Percentiles rank a stretch among this genome's conserved stretches.
These are phyloP conservation scores for Ciconia boyciana DNA, from an alignment of 2,113 vertebrate genomes.

Conservation along the genomic window DNA sequence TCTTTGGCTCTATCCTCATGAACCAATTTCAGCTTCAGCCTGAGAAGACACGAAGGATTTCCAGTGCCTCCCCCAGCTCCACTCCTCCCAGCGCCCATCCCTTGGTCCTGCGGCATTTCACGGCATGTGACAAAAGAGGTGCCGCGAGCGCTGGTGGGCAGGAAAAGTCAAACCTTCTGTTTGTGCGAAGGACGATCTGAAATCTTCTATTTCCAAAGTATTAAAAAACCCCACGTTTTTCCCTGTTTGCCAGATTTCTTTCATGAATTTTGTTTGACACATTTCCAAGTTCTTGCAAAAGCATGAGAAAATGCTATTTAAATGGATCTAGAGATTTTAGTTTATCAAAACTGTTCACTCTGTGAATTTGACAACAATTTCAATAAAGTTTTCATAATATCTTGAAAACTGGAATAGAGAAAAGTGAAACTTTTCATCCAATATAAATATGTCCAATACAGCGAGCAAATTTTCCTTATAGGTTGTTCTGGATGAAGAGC, in stretches of 20 bases:
- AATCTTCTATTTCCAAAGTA: background rate
- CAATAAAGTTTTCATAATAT: background rate
- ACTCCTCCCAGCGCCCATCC: background rate
- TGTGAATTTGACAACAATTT: background rate
- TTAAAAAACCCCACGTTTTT: background rate
- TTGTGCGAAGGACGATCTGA: background rate
- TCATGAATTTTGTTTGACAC: background rate
- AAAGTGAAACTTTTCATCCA: background rate
- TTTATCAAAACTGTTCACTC: background rate
- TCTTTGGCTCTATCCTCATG: background rate
- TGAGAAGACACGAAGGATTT: background rate
- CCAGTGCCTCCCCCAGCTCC: background rate
- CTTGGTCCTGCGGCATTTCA: background rate
- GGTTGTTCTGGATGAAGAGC: background rate
- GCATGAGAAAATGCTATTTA: background rate
- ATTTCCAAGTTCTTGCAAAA: background rate
- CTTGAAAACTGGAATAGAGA: background rate
- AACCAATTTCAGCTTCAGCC: background rate
- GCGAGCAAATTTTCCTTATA: background rate
- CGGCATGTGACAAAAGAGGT: rapidly evolving
- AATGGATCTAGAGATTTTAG: background rate
- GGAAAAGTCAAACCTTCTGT: background rate
- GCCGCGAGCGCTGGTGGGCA: background rate
- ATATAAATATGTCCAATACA: background rate
- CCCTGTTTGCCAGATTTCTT: background rate